phyloP scores from a whole-genome alignment of 1,140 invertebrate genomes.

The Zaprionus davidi region DNA sequence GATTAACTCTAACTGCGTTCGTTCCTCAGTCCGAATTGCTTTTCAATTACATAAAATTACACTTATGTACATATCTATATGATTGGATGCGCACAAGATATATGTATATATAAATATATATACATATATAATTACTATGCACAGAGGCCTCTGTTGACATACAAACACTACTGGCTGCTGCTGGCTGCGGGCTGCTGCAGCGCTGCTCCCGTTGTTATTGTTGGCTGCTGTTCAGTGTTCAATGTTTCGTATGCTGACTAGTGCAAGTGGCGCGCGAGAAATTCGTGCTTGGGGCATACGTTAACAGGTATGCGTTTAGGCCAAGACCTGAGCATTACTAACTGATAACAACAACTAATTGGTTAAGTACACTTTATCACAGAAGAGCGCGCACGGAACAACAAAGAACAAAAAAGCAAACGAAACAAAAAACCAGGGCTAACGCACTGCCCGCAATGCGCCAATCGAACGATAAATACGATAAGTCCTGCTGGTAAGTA shows the following conservation, averaged over 20 bases:
- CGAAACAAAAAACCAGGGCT: slow-evolving; percentile 48
- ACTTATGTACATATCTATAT: slow-evolving; percentile 16
- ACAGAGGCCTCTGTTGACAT: slow-evolving; percentile 41
- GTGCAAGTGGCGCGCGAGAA: background rate
- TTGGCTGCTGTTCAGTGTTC: slow-evolving; percentile 33
- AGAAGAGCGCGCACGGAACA: slow-evolving; percentile 63
- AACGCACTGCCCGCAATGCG: background rate
- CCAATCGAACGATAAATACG: slow-evolving; percentile 6
- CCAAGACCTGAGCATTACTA: slow-evolving; percentile 49
- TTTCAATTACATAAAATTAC: slow-evolving; percentile 80
- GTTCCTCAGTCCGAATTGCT: slow-evolving; percentile 43
- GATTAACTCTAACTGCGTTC: slow-evolving; percentile 56
- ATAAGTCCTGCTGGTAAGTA: slow-evolving; percentile 19
- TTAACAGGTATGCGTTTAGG: slow-evolving; percentile 20
- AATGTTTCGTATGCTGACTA: slow-evolving; percentile 9
- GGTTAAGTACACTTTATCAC: slow-evolving; percentile 78
- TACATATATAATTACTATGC: slow-evolving; percentile 19
- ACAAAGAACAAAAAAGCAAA: slow-evolving; percentile 56
- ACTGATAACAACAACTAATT: slow-evolving; percentile 66
- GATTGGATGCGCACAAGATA: background rate
- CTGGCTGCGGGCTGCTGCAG: slow-evolving; percentile 40
- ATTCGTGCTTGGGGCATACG: slow-evolving; percentile 12
- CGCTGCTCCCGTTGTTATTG: slow-evolving; percentile 36
- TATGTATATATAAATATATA: too few species aligned
- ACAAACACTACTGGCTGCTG: slow-evolving; percentile 52